Percentiles rank a stretch among this genome's conserved stretches.
These are phyloP conservation scores for Chelidonichthys spinosus DNA, from an alignment of 2,797 vertebrate genomes.

Conservation along the genomic window DNA sequence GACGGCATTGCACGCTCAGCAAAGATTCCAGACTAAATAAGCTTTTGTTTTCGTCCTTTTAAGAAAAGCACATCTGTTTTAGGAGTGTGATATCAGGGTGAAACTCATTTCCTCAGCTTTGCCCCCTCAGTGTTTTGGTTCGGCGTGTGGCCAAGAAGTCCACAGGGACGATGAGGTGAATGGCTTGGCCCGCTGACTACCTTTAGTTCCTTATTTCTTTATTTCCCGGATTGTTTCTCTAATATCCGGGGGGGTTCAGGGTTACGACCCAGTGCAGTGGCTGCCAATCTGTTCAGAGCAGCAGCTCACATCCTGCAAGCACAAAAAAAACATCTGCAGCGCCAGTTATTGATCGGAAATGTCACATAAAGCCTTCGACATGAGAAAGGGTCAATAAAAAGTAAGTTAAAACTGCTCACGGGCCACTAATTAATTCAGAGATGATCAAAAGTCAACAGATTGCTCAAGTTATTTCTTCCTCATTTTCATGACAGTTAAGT, in stretches of 20 bases:
- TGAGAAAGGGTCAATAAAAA: slow-evolving; percentile 16
- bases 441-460: slow-evolving; percentile 25
- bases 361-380: slow-evolving; percentile 37
- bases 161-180: slow-evolving; percentile 54
- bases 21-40: slow-evolving; percentile 39
- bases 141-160: slow-evolving; percentile 45
- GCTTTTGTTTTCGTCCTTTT: background rate
- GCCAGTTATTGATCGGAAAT: slow-evolving; percentile 55
- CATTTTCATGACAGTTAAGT: slow-evolving; percentile 16
- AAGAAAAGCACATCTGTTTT: slow-evolving; percentile 29
- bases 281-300: slow-evolving; percentile 56
- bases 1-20: slow-evolving; percentile 32
- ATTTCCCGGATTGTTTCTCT: slow-evolving; percentile 60
- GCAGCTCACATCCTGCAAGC: slow-evolving; percentile 33
- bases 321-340: slow-evolving; percentile 31
- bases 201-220: slow-evolving; percentile 53
- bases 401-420: slow-evolving; percentile 13
- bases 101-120: slow-evolving; percentile 65
- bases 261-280: slow-evolving; percentile 22
- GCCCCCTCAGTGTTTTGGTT: slow-evolving; percentile 38
- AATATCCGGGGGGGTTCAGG: slow-evolving; percentile 38
- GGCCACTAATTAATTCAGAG: slow-evolving; percentile 22
- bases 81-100: slow-evolving; percentile 39
- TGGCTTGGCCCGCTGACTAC: slow-evolving; percentile 44
- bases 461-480: background rate